Conservation (phyloP, 2,888 invertebrate species). For the Platycheirus rosarum region DNA sequence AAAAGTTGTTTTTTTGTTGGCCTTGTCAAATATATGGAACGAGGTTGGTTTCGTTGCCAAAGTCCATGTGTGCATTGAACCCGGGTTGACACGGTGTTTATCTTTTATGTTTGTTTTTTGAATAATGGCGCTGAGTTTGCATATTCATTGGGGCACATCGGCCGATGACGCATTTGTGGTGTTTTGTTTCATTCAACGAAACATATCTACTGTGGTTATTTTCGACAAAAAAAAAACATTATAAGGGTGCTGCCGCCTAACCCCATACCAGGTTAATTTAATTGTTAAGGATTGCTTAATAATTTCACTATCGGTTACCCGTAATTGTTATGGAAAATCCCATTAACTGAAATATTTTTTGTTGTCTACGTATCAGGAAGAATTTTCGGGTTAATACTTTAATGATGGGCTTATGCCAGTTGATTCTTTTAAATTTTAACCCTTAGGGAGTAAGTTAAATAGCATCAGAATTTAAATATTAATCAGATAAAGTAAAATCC, state of each 20-base stretch:
- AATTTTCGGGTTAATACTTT: not conserved
- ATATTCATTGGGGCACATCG: slow-evolving; percentile 12
- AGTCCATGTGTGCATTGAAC: slow-evolving; percentile 23
- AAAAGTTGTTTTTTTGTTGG: slow-evolving; percentile 23
- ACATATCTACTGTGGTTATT: slow-evolving; percentile 11
- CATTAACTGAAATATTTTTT: slow-evolving; percentile 17
- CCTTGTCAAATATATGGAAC: slow-evolving; percentile 5
- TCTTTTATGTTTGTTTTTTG: slow-evolving; percentile 35
- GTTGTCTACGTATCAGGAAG: not conserved
- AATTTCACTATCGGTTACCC: slow-evolving; percentile 41
- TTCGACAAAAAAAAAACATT: not conserved
- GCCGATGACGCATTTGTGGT: slow-evolving; percentile 30
- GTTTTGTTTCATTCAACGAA: slow-evolving; percentile 2
- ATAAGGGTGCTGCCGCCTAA: too few relatives aligned
- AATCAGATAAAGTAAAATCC: too few relatives aligned
- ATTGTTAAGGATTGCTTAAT: slow-evolving; percentile 46
- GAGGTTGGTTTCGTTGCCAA: slow-evolving; percentile 14
- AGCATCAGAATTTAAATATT: too few relatives aligned
- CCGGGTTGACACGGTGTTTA: slow-evolving; percentile 2
- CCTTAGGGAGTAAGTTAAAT: too few relatives aligned
- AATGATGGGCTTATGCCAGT: not conserved
- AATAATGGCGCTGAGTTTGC: slow-evolving; percentile 16
- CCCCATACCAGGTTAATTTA: not conserved
- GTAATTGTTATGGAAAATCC: slow-evolving; percentile 41
- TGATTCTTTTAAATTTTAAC: not conserved